Percentiles rank a stretch among this genome's conserved stretches.
These are phyloP conservation scores for Tetrapedia diversipes DNA, from an alignment of 2,888 invertebrate genomes.

Conservation along the genomic window DNA sequence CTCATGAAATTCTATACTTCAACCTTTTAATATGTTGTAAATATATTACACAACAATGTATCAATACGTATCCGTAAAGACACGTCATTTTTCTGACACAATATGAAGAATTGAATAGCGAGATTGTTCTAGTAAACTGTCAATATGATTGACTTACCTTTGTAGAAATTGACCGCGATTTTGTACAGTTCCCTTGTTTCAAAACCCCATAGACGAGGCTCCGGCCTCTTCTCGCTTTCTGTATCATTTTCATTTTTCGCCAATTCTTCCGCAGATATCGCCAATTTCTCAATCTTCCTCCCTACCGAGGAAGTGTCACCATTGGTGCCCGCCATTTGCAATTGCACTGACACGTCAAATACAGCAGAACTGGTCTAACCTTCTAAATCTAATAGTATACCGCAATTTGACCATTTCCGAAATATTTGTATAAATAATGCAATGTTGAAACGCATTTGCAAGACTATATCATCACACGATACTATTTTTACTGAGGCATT, in stretches of 20 bases:
- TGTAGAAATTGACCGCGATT: conserved; percentile 95
- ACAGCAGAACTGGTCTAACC: conserved; percentile 49
- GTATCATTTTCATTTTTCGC: conserved; percentile 51
- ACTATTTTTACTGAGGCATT: too few species aligned
- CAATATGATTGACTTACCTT: conserved; percentile 87
- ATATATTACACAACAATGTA: background rate
- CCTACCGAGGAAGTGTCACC: conserved; percentile 71
- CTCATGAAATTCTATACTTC: conserved; percentile 10
- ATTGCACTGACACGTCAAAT: conserved; percentile 74
- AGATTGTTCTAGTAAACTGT: conserved; percentile 47
- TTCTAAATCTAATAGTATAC: background rate
- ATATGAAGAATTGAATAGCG: background rate
- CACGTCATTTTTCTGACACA: background rate
- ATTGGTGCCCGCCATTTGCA: conserved; percentile 79
- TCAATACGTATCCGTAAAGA: background rate
- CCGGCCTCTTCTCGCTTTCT: conserved; percentile 72
- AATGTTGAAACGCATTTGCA: background rate
- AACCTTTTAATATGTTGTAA: background rate
- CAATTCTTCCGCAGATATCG: conserved; percentile 62
- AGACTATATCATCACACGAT: background rate
- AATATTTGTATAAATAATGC: background rate
- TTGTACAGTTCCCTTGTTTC: conserved; percentile 90
- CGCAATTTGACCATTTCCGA: conserved; percentile 16
- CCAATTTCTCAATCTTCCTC: conserved; percentile 73
- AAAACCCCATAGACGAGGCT: conserved; percentile 81